Evolutionary conservation across 2,888 invertebrate species (phyloP).

Genomic region (Euplagia quadripunctaria): DNA sequence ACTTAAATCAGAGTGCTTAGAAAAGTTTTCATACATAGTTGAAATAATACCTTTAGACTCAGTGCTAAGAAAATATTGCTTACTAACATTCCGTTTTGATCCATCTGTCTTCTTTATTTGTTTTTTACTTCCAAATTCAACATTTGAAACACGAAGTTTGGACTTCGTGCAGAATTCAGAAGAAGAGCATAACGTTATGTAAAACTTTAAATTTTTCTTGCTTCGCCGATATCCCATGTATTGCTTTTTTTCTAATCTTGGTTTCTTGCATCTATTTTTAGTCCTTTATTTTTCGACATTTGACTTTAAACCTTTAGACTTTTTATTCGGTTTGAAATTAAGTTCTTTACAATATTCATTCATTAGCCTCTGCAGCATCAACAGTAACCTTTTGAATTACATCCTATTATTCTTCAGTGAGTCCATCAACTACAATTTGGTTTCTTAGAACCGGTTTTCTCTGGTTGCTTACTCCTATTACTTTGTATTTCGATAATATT

Average conservation of each 20-base stretch:
- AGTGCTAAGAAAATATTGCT: too few species aligned
- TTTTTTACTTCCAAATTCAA: too few species aligned
- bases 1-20: too few species aligned
- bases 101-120: too few species aligned
- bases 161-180: too few species aligned
- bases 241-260: background rate
- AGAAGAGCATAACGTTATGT: background rate
- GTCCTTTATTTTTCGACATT: background rate
- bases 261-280: slow-evolving; percentile 1
- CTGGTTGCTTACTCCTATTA: slow-evolving; percentile 12
- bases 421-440: background rate
- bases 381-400: background rate
- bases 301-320: background rate
- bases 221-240: background rate
- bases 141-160: too few species aligned
- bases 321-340: background rate
- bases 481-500: slow-evolving; percentile 8
- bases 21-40: too few species aligned
- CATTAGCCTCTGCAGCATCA: background rate
- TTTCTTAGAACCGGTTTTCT: slow-evolving; percentile 3
- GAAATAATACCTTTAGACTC: too few species aligned
- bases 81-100: too few species aligned
- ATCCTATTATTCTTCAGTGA: background rate
- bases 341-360: background rate
- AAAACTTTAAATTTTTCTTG: background rate